A percentile compares a stretch with the other conserved stretches of the same genome.
Evolutionary conservation across 1,140 invertebrate species (phyloP).

Genomic region (Trinorchestia longiramus): DNA sequence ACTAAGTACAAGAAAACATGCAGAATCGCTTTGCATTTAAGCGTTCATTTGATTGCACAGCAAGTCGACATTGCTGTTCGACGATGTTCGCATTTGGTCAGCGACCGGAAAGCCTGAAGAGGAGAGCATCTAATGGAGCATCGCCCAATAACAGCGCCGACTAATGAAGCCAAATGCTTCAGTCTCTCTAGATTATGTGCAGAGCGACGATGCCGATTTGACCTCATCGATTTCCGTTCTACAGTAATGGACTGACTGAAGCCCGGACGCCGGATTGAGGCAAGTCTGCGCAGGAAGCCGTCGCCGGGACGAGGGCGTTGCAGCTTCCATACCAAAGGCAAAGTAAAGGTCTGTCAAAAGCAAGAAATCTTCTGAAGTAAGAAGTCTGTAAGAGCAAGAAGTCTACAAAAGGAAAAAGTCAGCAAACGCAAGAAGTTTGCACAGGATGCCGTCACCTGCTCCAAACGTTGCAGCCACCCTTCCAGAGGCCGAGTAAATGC

Average conservation of each 20-base stretch:
- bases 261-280: not conserved
- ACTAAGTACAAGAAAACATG: not conserved
- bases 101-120: not conserved
- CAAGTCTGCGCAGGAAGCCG: not conserved
- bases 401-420: too few species aligned
- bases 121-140: not conserved
- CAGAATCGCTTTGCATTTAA: not conserved
- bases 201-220: constrained; percentile 44
- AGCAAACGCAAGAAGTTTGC: too few species aligned
- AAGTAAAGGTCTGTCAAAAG: too few species aligned
- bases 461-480: not conserved
- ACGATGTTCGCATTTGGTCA: not conserved
- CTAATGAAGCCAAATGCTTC: constrained; percentile 48
- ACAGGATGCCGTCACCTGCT: too few species aligned
- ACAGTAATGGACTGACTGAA: constrained; percentile 19
- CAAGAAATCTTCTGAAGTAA: too few species aligned
- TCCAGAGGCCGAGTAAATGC: not conserved
- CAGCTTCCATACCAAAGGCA: not conserved
- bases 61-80: not conserved
- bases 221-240: constrained; percentile 52
- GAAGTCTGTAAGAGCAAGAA: too few species aligned
- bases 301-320: not conserved
- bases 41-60: not conserved
- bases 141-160: not conserved
- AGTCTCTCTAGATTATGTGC: constrained; percentile 22